Base-by-base conservation (phyloP, 1,140 invertebrate genomes). In the Bombus confusus region DNA sequence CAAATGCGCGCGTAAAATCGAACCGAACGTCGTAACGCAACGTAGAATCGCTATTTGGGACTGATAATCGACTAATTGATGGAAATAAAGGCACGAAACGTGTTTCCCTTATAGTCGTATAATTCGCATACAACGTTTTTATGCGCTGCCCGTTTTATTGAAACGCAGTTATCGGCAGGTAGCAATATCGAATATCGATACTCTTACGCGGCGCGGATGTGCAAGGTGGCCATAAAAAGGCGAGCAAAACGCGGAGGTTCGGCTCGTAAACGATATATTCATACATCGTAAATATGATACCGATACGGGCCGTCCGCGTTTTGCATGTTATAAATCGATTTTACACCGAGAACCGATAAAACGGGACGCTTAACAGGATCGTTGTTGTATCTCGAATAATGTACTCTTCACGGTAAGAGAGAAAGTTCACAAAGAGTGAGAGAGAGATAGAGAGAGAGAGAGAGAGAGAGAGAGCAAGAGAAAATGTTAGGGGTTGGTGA, bases 251-350 rank as follows among this genome's bases (percentile, higher is more conserved):
- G 52, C 62, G 31, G 9, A 18, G 47, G 41, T 66, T 52, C 62
- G 75, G 66, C 74, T 84, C 76, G 83, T 84, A 84, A 84, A 84
- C 52, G 82, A 84, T 71, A 71, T 84, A 84, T 84, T 34, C 52
- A 39, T 80, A 37, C 62, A 79, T 84, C 83, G 83, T 84, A 84
- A 84, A 84, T 84, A 84, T 62, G 83, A 84, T 84, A 84, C 66
- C 66, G 75, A 69, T 83, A 84, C 81, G 43, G 25, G 59, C n/a
- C 73, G 59, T 52, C 31, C 41, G 22, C 43, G 52, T 84, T 84
- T 80, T 84, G 83, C 83, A 84, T 72, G 66, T 41, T 79, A 37
- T 84, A 84, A 84, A 84, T 84, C 83, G 83, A 84, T 84, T 84
- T 84, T 84, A 71, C 76, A 79, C 83, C 66, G 43, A 77, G 66